Evolutionary conservation across 2,888 invertebrate genomes (phyloP).

Genomic region (Torymus texanus): DNA sequence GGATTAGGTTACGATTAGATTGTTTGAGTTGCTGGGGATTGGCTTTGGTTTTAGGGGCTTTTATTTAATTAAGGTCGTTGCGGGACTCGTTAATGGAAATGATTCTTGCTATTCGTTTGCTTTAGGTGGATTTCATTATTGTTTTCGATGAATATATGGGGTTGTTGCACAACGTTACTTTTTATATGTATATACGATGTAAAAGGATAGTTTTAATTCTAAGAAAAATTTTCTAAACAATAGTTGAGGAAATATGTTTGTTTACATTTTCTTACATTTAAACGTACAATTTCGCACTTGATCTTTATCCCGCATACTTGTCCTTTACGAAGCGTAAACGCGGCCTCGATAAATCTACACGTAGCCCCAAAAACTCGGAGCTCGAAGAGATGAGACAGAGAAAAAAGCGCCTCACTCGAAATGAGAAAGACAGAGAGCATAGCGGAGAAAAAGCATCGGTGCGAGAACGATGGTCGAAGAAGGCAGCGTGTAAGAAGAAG

Average conservation of each 20-base stretch:
- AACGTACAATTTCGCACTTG: slow-evolving; percentile 11
- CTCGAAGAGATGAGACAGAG: slow-evolving; percentile 7
- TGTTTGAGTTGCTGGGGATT: too few relatives aligned
- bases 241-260: background rate
- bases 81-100: background rate
- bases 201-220: too few relatives aligned
- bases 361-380: slow-evolving; percentile 31
- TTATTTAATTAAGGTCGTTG: too few relatives aligned
- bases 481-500: slow-evolving; percentile 40
- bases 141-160: too few relatives aligned
- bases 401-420: slow-evolving; percentile 37
- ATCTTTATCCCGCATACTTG: slow-evolving; percentile 21
- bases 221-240: too few relatives aligned
- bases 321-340: slow-evolving; percentile 33
- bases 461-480: background rate
- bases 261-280: slow-evolving; percentile 15
- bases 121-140: too few relatives aligned
- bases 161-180: too few relatives aligned
- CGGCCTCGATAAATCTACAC: slow-evolving; percentile 56
- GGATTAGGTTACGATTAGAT: too few relatives aligned
- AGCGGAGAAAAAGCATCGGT: slow-evolving; percentile 15
- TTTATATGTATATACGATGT: too few relatives aligned
- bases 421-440: slow-evolving; percentile 29
- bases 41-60: too few relatives aligned
- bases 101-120: background rate